These are phyloP conservation scores for Hypsibius dujardini DNA, from an alignment of 1,140 invertebrate species.

Conservation along the genomic window DNA sequence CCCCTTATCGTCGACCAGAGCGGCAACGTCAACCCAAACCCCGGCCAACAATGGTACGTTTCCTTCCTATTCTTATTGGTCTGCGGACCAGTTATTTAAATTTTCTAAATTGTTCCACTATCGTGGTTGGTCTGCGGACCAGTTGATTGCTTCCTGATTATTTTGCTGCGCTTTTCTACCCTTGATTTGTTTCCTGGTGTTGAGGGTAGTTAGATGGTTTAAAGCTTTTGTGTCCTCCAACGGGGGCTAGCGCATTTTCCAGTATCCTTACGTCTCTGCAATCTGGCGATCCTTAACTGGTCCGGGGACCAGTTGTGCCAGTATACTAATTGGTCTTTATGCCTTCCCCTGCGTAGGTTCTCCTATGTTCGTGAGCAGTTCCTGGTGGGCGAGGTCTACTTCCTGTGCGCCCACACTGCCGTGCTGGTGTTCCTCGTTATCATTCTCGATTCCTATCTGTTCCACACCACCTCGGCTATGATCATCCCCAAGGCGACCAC, in stretches of 20 bases:
- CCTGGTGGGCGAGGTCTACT: slow-evolving; percentile 13
- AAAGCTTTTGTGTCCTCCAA: no score
- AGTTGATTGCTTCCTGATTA: no score
- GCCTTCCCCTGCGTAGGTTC: background rate
- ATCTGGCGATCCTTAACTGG: no score
- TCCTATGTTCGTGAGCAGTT: slow-evolving; percentile 2
- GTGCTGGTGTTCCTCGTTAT: background rate
- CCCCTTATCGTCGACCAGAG: background rate
- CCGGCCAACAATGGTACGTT: background rate
- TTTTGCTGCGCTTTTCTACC: no score
- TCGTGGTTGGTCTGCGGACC: background rate
- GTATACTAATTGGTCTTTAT: no score
- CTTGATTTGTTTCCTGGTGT: no score
- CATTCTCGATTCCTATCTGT: background rate
- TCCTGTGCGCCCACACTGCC: slow-evolving; percentile 12
- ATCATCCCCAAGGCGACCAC: slow-evolving; percentile 13
- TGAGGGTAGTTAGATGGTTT: no score
- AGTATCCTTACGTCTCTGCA: no score
- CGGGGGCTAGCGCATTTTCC: no score
- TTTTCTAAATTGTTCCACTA: no score
- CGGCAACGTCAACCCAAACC: background rate
- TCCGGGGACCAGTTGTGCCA: no score
- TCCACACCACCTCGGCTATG: slow-evolving; percentile 16
- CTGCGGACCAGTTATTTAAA: no score
- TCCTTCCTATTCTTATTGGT: background rate